A percentile compares a stretch with the other conserved stretches of the same genome.
Evolutionary conservation across 1,140 invertebrate species (phyloP).

Genomic region (Lasaia peninsularis): DNA sequence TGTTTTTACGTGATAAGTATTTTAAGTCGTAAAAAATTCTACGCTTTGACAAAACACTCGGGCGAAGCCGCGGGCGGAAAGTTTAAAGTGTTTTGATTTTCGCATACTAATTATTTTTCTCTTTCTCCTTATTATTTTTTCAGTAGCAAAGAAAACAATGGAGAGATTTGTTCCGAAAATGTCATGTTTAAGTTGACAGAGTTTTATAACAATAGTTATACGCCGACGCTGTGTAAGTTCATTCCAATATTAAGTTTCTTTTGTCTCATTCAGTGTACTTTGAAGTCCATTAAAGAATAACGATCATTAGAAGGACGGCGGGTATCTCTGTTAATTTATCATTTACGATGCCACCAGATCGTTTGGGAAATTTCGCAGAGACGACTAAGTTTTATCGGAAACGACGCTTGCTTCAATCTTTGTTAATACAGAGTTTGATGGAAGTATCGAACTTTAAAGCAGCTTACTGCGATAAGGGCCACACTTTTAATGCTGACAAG

Average conservation of each 20-base stretch:
- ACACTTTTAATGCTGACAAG: constrained; percentile 10
- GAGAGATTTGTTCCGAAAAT: no score
- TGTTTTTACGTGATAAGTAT: no score
- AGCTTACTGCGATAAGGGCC: constrained; percentile 9
- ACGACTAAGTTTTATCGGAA: constrained; percentile 54
- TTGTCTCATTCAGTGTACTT: constrained; percentile 8
- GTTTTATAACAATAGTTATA: no score
- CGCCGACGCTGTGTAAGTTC: no score
- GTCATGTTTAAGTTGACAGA: no score
- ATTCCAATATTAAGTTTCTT: neutral
- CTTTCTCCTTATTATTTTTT: no score
- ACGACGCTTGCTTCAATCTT: constrained; percentile 29
- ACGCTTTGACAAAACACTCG: no score
- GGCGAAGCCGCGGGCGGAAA: no score
- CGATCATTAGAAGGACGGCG: constrained; percentile 21
- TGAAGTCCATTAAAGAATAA: constrained; percentile 49
- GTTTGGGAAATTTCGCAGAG: constrained; percentile 44
- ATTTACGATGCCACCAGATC: constrained; percentile 41
- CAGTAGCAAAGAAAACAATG: no score
- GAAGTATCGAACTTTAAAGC: constrained; percentile 22
- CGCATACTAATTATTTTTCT: no score
- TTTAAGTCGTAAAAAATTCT: no score
- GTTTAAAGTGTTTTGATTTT: no score
- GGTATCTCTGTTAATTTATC: constrained; percentile 64
- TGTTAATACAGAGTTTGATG: constrained; percentile 36